phyloP scores from a whole-genome alignment of 2,797 vertebrate species.

The Pipistrellus nathusii region DNA sequence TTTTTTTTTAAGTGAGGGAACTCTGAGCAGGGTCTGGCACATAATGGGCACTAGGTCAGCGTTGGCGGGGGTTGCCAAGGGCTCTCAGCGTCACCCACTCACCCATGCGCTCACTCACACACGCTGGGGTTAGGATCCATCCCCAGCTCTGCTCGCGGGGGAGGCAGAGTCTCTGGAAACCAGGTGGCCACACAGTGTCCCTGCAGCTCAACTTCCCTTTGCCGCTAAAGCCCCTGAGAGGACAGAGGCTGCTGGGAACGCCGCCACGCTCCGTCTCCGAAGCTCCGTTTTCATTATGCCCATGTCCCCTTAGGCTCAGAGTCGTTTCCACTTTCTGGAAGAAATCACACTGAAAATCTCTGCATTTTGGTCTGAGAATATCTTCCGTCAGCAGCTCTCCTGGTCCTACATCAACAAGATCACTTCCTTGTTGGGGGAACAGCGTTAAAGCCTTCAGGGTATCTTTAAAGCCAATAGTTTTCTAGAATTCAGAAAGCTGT shows the following conservation, averaged over 20 bases:
- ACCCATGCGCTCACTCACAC: background rate
- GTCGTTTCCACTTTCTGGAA: slow-evolving; percentile 13
- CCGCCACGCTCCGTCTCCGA: background rate
- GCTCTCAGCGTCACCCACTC: background rate
- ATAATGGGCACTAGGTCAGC: background rate
- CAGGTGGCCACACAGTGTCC: background rate
- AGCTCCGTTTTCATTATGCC: background rate
- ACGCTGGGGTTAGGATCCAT: background rate
- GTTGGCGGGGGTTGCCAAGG: background rate
- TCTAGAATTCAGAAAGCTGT: background rate
- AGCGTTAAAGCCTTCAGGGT: background rate
- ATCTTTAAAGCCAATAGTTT: background rate
- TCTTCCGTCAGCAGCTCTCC: background rate
- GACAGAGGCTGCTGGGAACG: background rate
- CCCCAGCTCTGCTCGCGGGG: background rate
- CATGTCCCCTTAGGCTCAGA: background rate
- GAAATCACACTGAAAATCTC: background rate
- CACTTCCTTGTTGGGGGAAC: background rate
- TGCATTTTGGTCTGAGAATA: background rate
- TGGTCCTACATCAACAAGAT: background rate
- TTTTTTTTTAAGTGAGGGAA: too few relatives aligned
- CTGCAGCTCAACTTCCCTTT: background rate
- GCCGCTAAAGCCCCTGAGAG: background rate
- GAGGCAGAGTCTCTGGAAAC: background rate
- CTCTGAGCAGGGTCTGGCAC: background rate